Conservation (phyloP, 2,888 invertebrate species). For the Slavum lentiscoides region DNA sequence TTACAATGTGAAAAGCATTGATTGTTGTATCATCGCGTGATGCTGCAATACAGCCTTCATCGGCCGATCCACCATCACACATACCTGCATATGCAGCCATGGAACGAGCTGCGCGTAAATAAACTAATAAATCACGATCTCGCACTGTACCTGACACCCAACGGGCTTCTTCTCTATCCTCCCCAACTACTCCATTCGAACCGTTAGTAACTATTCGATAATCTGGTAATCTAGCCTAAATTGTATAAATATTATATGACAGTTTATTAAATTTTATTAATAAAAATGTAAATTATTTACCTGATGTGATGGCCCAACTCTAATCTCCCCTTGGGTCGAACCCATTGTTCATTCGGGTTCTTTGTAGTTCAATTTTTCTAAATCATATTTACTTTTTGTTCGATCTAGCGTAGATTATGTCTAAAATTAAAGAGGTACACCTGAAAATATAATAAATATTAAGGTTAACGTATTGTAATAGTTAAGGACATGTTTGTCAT, state of each 20-base stretch:
- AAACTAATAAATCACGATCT: conserved; percentile 96
- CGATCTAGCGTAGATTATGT: not conserved
- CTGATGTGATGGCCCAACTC: conserved; percentile 78
- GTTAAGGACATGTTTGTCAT: not conserved
- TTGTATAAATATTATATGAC: conserved; percentile 56
- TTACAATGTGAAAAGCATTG: conserved; percentile 90
- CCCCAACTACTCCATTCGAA: conserved; percentile 63
- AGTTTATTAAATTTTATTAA: conserved; percentile 10
- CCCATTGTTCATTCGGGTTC: conserved; percentile 60
- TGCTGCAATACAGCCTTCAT: conserved; percentile 95
- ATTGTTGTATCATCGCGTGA: conserved; percentile 96
- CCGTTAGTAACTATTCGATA: conserved; percentile 62
- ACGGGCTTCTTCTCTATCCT: conserved; percentile 81
- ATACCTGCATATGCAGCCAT: conserved; percentile 99
- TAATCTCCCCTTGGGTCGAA: conserved; percentile 76
- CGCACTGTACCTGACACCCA: conserved; percentile 93
- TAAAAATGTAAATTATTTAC: conserved; percentile 61
- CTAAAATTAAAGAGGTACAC: conserved; percentile 4
- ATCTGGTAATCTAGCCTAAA: conserved; percentile 69
- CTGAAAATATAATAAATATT: conserved; percentile 9
- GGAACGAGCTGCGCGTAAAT: conserved; percentile 92
- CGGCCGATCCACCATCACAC: conserved; percentile 97
- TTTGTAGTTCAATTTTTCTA: conserved; percentile 28
- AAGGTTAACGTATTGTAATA: not conserved
- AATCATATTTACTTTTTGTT: conserved; percentile 34